Evolutionary conservation across 2,888 invertebrate genomes (phyloP), one percentile per base, ranked within the genome.

Genomic region (Neuroscelio doddi): DNA sequence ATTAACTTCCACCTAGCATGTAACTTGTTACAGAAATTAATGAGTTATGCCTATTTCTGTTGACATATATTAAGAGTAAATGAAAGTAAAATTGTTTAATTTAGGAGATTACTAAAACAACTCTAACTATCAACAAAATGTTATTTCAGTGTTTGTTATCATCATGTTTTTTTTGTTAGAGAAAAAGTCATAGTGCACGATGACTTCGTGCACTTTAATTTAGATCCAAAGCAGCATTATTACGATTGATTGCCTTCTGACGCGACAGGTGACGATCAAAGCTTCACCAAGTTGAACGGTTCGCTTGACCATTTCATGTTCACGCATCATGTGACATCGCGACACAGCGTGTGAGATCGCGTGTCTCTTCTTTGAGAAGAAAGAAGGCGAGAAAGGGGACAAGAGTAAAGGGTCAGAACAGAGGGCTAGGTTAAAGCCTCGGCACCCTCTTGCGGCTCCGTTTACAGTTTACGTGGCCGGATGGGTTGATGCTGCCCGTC

Each of bases 401-500:
- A 0, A 5, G 39, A 47, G 36, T 46, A 65, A 64, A 63, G 59
- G 64, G 65, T 63, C 57, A 64, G 42, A 42, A 56, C 46, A 55
- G 53, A 61, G 62, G 52, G 42, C 50, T 24, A 46, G 41, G 38
- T 50, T 32, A 50, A 44, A 58, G 57, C 53, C 39, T 45, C 17
- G 14, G 49, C 45, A 53, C 63, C 57, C 64, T 46, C 46, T 36
- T 58, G 46, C 52, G 58, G 64, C 66, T 71, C 71, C 73, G 79
- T 78, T 81, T 77, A 79, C 79, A 80, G 80, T 81, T 79, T 80
- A 80, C 75, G 81, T 78, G 81, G 64, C 59, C 51, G 55, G 80
- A 80, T 82, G 80, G 79, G 81, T 82, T 80, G 81, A 81, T 81
- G 80, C 81, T 78, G 81, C 75, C 77, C 78, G 78, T 74, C 75